These are phyloP conservation scores for Gila orcuttii DNA, from an alignment of 2,113 vertebrate species.

Conservation along the genomic window DNA sequence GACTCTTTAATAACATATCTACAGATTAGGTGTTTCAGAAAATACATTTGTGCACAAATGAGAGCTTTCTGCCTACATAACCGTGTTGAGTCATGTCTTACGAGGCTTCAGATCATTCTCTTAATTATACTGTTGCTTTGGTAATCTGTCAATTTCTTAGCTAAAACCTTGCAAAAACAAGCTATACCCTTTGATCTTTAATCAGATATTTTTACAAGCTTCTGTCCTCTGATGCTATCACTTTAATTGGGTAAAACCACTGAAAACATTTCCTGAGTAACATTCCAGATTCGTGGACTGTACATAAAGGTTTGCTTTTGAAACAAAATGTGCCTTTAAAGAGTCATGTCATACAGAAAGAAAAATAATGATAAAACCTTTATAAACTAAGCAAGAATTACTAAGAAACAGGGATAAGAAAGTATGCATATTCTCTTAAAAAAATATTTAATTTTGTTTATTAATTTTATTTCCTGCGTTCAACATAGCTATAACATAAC, in stretches of 20 bases:
- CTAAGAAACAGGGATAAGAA: background rate
- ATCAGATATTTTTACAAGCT: conserved; percentile 24
- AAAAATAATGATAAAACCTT: background rate
- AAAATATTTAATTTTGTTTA: no score
- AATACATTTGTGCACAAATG: background rate
- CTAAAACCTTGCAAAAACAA: conserved; percentile 10
- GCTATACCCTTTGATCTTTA: conserved; percentile 33
- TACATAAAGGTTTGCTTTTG: background rate
- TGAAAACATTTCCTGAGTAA: conserved; percentile 29
- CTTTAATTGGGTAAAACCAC: conserved; percentile 15
- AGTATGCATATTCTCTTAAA: background rate
- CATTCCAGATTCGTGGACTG: background rate
- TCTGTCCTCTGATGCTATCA: conserved; percentile 32
- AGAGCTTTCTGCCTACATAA: background rate
- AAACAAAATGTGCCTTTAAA: background rate
- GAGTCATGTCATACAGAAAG: background rate
- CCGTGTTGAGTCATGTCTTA: background rate
- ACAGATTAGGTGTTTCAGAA: background rate
- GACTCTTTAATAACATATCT: background rate
- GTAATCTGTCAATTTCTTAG: background rate
- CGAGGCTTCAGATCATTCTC: background rate
- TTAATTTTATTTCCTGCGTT: no score
- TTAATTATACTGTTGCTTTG: background rate
- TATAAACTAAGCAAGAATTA: background rate
- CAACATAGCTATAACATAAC: no score